These are phyloP conservation scores for Rhombomys opimus DNA, from an alignment of 2,113 vertebrate species.

Conservation along the genomic window DNA sequence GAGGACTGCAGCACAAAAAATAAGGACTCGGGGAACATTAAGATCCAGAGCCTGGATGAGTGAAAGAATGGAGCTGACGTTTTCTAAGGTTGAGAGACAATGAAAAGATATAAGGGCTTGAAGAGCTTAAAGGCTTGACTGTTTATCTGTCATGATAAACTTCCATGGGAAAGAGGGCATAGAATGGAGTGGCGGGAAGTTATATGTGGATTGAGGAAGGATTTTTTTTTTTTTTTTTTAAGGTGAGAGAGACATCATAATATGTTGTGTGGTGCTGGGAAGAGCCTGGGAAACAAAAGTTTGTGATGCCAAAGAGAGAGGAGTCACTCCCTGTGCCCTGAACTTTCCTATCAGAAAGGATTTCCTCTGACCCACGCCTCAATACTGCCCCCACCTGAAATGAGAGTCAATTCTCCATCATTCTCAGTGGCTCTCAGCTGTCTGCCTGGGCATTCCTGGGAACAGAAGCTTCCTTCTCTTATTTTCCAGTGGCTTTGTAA, in stretches of 20 bases:
- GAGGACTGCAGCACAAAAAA: not conserved
- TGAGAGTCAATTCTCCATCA: not conserved
- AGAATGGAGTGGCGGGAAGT: not conserved
- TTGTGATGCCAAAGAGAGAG: not conserved
- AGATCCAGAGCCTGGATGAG: not conserved
- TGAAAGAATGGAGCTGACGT: not conserved
- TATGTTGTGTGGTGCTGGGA: not conserved
- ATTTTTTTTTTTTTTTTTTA: not conserved
- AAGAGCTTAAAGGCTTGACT: not conserved
- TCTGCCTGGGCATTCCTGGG: not conserved
- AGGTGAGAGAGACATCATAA: not conserved
- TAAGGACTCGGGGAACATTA: not conserved
- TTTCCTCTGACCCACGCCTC: not conserved
- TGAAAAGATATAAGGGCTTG: not conserved
- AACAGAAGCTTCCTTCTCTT: not conserved
- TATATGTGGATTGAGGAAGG: not conserved
- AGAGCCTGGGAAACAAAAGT: not conserved
- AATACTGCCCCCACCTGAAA: too few species aligned
- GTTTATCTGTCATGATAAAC: not conserved
- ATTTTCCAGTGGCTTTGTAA: not conserved
- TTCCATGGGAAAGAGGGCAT: not conserved
- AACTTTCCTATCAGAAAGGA: not conserved
- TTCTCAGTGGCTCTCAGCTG: not conserved
- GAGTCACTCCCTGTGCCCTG: not conserved
- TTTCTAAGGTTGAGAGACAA: constrained; percentile 22